Conservation (phyloP, 2,113 vertebrate species). For the Hylia prasina region DNA sequence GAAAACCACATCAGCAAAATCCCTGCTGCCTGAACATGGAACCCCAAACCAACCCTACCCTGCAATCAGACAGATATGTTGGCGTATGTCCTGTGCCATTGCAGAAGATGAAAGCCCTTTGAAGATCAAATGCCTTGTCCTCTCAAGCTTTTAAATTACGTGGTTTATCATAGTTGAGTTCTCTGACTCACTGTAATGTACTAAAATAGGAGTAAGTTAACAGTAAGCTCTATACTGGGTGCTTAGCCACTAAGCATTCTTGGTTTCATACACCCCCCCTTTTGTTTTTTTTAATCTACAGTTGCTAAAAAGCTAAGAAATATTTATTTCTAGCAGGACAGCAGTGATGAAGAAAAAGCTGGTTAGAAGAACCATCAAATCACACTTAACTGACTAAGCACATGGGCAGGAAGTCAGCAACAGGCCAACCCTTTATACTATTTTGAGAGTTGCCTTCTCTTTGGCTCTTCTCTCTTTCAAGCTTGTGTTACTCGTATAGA, state of each 20-base stretch:
- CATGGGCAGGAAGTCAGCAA: slow-evolving; percentile 42
- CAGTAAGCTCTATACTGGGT: neutral
- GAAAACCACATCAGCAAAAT: slow-evolving; percentile 41
- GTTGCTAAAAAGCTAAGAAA: slow-evolving; percentile 21
- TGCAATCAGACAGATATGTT: slow-evolving; percentile 62
- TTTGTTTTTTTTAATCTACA: neutral
- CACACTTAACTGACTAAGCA: slow-evolving; percentile 56
- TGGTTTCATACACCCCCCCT: neutral
- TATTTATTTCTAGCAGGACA: slow-evolving; percentile 10
- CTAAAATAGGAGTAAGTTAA: slow-evolving; percentile 50
- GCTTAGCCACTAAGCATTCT: slow-evolving; percentile 10
- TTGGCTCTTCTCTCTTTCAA: slow-evolving; percentile 43
- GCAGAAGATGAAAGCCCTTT: slow-evolving; percentile 60
- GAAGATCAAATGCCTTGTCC: slow-evolving; percentile 62
- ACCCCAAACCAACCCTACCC: slow-evolving; percentile 52
- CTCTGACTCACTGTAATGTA: slow-evolving; percentile 44
- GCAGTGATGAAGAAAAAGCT: neutral
- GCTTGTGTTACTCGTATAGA: slow-evolving; percentile 53
- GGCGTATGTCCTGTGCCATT: slow-evolving; percentile 23
- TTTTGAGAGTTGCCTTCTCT: slow-evolving; percentile 48
- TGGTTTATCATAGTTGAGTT: slow-evolving; percentile 50
- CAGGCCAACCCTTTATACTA: slow-evolving; percentile 50
- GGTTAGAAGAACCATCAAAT: slow-evolving; percentile 32
- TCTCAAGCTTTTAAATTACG: slow-evolving; percentile 53
- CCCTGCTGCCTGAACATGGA: neutral